Conservation (phyloP, 2,797 vertebrate species). For the Notoglanidium macrostoma region DNA sequence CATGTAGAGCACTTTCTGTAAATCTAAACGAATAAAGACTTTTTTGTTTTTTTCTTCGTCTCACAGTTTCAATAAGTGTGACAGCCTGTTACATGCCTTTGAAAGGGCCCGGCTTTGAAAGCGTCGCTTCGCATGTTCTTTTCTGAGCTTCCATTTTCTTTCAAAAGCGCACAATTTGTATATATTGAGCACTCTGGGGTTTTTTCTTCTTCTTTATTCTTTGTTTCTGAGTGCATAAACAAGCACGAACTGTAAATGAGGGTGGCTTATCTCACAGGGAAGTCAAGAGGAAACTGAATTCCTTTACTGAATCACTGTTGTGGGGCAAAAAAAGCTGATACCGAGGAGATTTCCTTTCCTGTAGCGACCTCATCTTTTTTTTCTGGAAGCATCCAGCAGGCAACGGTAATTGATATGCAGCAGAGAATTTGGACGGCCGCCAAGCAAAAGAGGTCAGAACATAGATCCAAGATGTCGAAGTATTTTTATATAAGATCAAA, state of each 20-base stretch:
- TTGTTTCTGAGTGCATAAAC: conserved; percentile 21
- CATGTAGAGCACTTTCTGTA: conserved; percentile 52
- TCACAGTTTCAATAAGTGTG: conserved; percentile 63
- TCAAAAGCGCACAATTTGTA: conserved; percentile 35
- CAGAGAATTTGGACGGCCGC: conserved; percentile 36
- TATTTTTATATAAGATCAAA: conserved; percentile 1
- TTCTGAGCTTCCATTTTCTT: conserved; percentile 28
- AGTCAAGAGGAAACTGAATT: conserved; percentile 34
- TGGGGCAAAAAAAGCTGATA: conserved; percentile 33
- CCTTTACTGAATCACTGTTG: conserved; percentile 43
- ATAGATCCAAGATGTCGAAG: background rate
- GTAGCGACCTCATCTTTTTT: conserved; percentile 31
- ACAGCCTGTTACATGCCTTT: conserved; percentile 26
- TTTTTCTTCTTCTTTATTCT: conserved; percentile 19
- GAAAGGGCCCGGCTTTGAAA: conserved; percentile 30
- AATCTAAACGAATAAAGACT: conserved; percentile 70
- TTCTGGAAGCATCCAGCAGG: conserved; percentile 35
- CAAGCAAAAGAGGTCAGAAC: conserved; percentile 38
- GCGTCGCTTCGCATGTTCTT: conserved; percentile 38
- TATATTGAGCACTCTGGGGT: background rate
- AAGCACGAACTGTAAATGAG: conserved; percentile 37
- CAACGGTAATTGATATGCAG: conserved; percentile 40
- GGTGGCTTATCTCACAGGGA: conserved; percentile 13
- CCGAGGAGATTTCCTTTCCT: conserved; percentile 32
- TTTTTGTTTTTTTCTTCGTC: conserved; percentile 23